Conservation (phyloP, 2,113 vertebrate genomes). For the Seriola dumerili region DNA sequence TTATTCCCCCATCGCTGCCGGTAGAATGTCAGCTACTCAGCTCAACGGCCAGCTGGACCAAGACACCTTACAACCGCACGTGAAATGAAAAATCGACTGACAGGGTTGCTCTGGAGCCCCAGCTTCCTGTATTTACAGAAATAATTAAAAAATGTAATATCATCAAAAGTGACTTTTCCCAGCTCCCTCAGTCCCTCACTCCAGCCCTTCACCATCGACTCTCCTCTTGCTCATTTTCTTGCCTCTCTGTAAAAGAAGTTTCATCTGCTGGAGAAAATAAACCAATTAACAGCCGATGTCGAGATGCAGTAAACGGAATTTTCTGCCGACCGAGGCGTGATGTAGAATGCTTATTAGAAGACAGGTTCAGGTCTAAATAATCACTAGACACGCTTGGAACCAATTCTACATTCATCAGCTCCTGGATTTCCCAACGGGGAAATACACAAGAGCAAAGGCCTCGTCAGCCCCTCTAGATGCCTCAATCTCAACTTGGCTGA, state of each 20-base stretch:
- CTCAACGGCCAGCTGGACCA: slow-evolving; percentile 74
- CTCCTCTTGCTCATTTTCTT: slow-evolving; percentile 1
- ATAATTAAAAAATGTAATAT: slow-evolving; percentile 66
- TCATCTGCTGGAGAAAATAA: slow-evolving; percentile 69
- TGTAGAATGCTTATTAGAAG: slow-evolving; percentile 66
- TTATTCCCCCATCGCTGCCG: slow-evolving; percentile 83
- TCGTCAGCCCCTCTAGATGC: slow-evolving; percentile 1
- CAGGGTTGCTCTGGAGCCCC: slow-evolving; percentile 53
- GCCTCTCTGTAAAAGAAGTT: slow-evolving; percentile 27
- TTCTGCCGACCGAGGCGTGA: slow-evolving; percentile 51
- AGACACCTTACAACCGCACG: slow-evolving; percentile 78
- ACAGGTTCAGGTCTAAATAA: slow-evolving; percentile 67
- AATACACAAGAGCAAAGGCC: not conserved
- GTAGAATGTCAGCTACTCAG: slow-evolving; percentile 81
- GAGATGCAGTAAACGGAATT: slow-evolving; percentile 35
- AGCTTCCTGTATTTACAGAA: slow-evolving; percentile 78
- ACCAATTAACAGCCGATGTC: slow-evolving; percentile 67
- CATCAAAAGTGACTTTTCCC: slow-evolving; percentile 65
- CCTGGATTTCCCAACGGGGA: slow-evolving; percentile 59
- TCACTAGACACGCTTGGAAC: slow-evolving; percentile 51
- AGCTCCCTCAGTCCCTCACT: not conserved
- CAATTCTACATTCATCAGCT: slow-evolving; percentile 64
- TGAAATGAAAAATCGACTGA: slow-evolving; percentile 82
- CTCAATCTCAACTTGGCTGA: slow-evolving; percentile 9
- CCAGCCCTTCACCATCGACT: not conserved